Conservation (phyloP, 2,888 invertebrate genomes). For the Coelinius sp. region DNA sequence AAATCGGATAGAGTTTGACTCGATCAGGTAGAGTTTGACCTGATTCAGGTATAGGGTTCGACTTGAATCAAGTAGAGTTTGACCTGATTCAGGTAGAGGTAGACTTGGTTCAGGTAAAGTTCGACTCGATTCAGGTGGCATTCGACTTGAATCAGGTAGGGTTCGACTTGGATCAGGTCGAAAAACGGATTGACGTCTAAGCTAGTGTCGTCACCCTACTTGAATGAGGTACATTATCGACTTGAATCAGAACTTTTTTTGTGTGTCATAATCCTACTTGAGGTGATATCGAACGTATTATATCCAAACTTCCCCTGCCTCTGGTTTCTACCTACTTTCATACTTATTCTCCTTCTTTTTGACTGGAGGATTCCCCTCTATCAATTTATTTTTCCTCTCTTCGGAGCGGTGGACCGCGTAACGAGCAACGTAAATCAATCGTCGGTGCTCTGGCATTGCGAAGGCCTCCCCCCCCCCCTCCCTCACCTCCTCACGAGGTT, state of each 20-base stretch:
- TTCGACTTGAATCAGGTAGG: no score
- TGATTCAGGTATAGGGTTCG: no score
- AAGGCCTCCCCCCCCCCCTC: constrained; percentile 54
- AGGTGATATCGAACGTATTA: not conserved
- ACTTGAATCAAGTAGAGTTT: no score
- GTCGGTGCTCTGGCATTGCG: constrained; percentile 63
- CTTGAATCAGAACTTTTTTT: constrained; percentile 23
- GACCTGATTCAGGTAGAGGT: no score
- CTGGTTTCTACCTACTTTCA: constrained; percentile 19
- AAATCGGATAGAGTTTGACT: no score
- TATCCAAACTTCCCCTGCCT: constrained; percentile 8
- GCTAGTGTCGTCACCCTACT: no score
- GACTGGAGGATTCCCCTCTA: constrained; percentile 51
- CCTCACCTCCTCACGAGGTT: not conserved
- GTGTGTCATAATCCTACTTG: not conserved
- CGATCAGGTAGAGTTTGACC: no score
- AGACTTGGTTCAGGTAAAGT: no score
- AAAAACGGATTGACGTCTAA: no score
- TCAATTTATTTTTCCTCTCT: constrained; percentile 66
- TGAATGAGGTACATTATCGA: no score
- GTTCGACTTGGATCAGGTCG: no score
- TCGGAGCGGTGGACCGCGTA: constrained; percentile 69
- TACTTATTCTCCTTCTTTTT: constrained; percentile 33
- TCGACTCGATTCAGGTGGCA: no score
- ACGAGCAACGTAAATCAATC: constrained; percentile 71